Evolutionary conservation across 92 coral and sea anemone genomes (phyloP), one percentile per base, ranked within the genome.

Genomic region (Meandrina meandrites): DNA sequence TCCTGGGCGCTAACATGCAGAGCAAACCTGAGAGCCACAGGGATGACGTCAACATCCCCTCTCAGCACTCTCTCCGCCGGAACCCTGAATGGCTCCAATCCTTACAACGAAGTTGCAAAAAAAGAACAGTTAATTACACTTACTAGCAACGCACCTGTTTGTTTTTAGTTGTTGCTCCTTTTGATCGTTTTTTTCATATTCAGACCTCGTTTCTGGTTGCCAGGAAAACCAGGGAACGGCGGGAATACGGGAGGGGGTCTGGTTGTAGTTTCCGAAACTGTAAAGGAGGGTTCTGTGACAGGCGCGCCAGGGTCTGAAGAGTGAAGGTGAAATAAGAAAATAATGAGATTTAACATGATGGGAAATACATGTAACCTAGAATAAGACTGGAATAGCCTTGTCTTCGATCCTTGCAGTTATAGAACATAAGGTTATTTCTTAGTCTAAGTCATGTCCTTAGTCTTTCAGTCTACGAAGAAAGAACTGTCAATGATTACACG

Each of bases 221-320:
- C 80, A 31, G 76, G 88, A 45, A 80, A 71, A 70, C 56, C 70
- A 36, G 90, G 84, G 14, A 79, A 79, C 2, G 91, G 89, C 58
- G 86, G 86, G 21, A 85, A 47, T 0, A 58, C 32, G 48, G 92
- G 92, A 56, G 92, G 89, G 22, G 86, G 82, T 76, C 82, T 84
- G 66, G 88, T 30, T 11, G 81, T 76, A 13, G 81, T 18, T 77
- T 76, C 75, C n/a, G 57, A 40, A 4, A 85, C 21, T 18, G 75
- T 77, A 50, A 85, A 76, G 47, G 88, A 35, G 12, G 88, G 31
- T 34, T 76, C 34, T 0, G 88, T 45, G 28, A 40, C 22, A 8
- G 82, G 82, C 14, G 82, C 88, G 3, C 82, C 82, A 12, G 76
- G 62, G 21, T 37, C 88, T 85, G 45, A n/a, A 21, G 31, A 3